Evolutionary conservation across 2,113 vertebrate genomes (phyloP).

Genomic region (Epinephelus fuscoguttatus): DNA sequence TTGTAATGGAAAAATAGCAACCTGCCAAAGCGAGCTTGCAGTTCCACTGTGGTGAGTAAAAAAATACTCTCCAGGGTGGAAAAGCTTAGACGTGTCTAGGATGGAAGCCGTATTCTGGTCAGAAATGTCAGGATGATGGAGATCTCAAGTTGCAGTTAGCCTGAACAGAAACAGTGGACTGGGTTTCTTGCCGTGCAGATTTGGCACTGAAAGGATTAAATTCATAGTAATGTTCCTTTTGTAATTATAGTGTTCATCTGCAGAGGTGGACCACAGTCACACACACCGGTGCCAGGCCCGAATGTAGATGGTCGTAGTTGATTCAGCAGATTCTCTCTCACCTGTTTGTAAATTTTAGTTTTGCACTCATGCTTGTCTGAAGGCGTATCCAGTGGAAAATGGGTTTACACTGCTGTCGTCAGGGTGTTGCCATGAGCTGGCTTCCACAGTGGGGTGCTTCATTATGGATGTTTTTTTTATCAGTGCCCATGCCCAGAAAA

Average conservation of each 20-base stretch:
- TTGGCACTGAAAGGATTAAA: neutral
- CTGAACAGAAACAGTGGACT: neutral
- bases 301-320: neutral
- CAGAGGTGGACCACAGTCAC: neutral
- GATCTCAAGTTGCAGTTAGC: conserved; percentile 23
- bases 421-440: conserved; percentile 10
- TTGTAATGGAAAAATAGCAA: conserved; percentile 77
- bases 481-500: neutral
- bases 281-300: neutral
- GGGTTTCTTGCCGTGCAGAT: conserved; percentile 15
- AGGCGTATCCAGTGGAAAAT: conserved; percentile 49
- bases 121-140: conserved; percentile 55
- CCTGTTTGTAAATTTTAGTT: conserved; percentile 19
- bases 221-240: conserved; percentile 23
- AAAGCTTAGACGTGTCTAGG: conserved; percentile 78
- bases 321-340: conserved; percentile 22
- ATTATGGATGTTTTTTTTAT: conserved; percentile 5
- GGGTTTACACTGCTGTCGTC: conserved; percentile 21
- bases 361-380: conserved; percentile 10
- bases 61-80: conserved; percentile 70
- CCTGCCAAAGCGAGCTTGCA: conserved; percentile 66
- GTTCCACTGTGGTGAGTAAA: conserved; percentile 77
- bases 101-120: conserved; percentile 62
- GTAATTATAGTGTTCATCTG: neutral
- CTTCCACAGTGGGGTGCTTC: neutral